Base-by-base conservation (phyloP, 1,140 invertebrate species). In the Drosophila pallidifrons region DNA sequence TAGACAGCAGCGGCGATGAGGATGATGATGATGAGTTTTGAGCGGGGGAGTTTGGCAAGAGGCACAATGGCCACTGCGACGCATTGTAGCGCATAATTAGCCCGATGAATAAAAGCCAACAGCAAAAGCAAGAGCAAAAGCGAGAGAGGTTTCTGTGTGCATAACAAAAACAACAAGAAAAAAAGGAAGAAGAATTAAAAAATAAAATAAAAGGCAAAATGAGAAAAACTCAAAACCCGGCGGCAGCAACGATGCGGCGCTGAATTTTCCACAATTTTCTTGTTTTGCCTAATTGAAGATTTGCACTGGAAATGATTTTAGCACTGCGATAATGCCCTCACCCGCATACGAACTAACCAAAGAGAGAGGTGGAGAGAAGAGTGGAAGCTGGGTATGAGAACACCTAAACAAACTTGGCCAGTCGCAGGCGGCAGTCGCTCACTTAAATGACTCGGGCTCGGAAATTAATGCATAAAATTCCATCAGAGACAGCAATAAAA, bases 51-150 rank as follows among this genome's bases (percentile, higher is more conserved):
- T 74, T 58, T 52, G 13, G 54, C 4, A 61, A 43, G 41, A 51
- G 38, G 55, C 81, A 83, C 81, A 85, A 85, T 77, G 65, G 81
- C 77, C 81, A 66, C 64, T 54, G 65, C 80, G 81, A 83, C 77
- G 81, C 81, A 85, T 78, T 86, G 78, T 81, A 86, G 81, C 82
- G 81, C 81, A 85, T 85, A 85, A 85, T 85, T 86, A 85, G 81
- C 82, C 85, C 65, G 77, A 80, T 81, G 81, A 81, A 86, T 85
- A 80, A 83, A 86, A 83, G 69, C 72, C 76, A 72, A 25, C 20
- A 25, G 20, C 20, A 25, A 25, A 25, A 25, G 0, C 20, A 38
- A 61, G 64, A 52, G 51, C 66, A 63, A 55, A 69, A 59, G 30
- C 67, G 16, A 57, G 35, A 15, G 59, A 54, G 63, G 35, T 67